These are phyloP conservation scores for Spilogale gracilis DNA, from an alignment of 2,113 vertebrate genomes.

Conservation along the genomic window DNA sequence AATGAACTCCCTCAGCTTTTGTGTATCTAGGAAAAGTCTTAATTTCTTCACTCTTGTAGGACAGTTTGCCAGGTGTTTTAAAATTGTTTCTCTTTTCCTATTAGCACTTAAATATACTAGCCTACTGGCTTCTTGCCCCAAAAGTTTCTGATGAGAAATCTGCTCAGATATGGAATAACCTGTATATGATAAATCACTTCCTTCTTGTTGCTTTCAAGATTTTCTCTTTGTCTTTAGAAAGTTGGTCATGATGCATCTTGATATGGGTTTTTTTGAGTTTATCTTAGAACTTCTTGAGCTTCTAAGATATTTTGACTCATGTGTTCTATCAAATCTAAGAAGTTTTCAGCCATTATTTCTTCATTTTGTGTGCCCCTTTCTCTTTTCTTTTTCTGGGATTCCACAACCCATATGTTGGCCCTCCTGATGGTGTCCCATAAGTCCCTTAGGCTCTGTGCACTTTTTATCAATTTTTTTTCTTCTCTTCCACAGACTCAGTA, in stretches of 20 bases:
- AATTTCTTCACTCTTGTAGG: not conserved
- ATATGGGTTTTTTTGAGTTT: not conserved
- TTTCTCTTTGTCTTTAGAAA: not conserved
- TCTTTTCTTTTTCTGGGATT: not conserved
- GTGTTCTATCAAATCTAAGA: not conserved
- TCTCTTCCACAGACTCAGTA: not conserved
- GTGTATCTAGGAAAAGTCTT: not conserved
- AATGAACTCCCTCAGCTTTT: not conserved
- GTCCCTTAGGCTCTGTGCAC: not conserved
- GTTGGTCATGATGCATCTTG: not conserved
- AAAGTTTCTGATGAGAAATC: not conserved
- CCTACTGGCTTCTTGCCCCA: not conserved
- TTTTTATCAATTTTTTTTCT: not conserved
- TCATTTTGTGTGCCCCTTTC: not conserved
- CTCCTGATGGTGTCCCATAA: not conserved
- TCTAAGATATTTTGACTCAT: not conserved
- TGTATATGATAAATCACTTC: not conserved
- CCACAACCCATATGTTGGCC: not conserved
- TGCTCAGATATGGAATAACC: not conserved
- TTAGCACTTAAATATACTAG: not conserved
- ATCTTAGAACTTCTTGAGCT: not conserved
- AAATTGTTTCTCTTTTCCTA: not conserved
- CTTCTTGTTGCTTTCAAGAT: not conserved
- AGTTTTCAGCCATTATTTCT: not conserved
- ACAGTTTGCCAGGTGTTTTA: not conserved